Percentiles rank a stretch among this genome's conserved stretches.
Evolutionary conservation across 2,888 invertebrate genomes (phyloP).

Genomic region (Caenorhabditis angaria): DNA sequence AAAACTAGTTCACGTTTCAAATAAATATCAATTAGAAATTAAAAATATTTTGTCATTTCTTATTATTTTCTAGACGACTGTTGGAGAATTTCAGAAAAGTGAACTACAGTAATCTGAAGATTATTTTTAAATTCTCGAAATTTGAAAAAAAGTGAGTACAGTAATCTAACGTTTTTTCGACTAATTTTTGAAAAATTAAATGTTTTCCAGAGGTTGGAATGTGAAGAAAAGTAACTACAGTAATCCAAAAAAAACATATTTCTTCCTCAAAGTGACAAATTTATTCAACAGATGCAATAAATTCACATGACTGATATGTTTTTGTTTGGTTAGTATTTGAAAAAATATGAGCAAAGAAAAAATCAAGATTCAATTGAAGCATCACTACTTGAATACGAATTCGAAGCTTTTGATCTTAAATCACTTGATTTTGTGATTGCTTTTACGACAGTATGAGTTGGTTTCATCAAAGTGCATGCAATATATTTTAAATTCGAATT

Average conservation of each 20-base stretch:
- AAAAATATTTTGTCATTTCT: too few species aligned
- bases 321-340: too few species aligned
- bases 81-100: too few species aligned
- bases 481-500: conserved; percentile 47
- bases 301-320: not conserved
- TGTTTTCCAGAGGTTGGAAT: too few species aligned
- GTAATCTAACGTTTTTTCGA: too few species aligned
- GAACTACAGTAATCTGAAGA: too few species aligned
- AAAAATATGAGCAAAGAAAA: not conserved
- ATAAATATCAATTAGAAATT: not conserved
- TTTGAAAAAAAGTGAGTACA: too few species aligned
- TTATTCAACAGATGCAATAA: conserved; percentile 2
- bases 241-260: not conserved
- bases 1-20: not conserved
- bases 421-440: conserved; percentile 32
- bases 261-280: conserved; percentile 1
- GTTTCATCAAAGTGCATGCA: conserved; percentile 52
- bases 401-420: conserved; percentile 22
- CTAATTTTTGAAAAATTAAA: too few species aligned
- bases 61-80: too few species aligned
- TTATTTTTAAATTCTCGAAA: too few species aligned
- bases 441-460: conserved; percentile 41
- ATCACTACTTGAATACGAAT: conserved; percentile 3
- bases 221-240: too few species aligned
- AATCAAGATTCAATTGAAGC: conserved; percentile 6